Base-by-base conservation (phyloP, 2,113 vertebrate genomes). In the Melanerpes formicivorus region DNA sequence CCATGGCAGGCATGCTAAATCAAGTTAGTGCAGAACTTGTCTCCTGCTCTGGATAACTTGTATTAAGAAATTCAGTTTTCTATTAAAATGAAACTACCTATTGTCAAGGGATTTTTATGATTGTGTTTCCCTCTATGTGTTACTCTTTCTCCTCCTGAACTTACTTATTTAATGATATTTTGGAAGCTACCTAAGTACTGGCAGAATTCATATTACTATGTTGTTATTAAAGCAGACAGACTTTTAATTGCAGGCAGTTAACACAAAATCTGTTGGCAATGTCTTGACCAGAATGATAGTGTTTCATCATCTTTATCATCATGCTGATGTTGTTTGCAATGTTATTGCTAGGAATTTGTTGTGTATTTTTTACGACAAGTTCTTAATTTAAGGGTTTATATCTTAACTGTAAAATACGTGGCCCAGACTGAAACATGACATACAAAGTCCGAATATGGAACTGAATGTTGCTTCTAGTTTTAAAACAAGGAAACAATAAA, bases 261-360 rank as follows among this genome's bases (percentile, higher is more conserved):
- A 80, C 86, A 75, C 30, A 84, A 73, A 92, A 95, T 95, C 87
- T 95, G 73, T 92, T 79, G 80, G 72, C 73, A 83, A 22, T 50
- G 59, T 78, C 87, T 94, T 66, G 46, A 87, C 58, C 67, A 76
- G 77, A 91, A 94, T 87, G 81, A 92, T 87, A 60, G 62, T 63
- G 76, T 95, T 93, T 94, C 90, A 88, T 96, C 25, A 74, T 75
- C 84, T 96, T 96, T 95, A 93, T 92, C 90, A 81, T 96, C 71
- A 34, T 13, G 80, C 73, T 34, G 46, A 55, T 85, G 81, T 75
- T 87, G 81, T 82, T 87, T 89, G 81, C 90, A 74, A n/a, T 91
- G 60, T 80, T 69, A 74, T 40, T 95, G 73, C 26, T 12, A 67
- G 73, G 89, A 85, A 77, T 58, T 52, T 95, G 56, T 93, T 8